Evolutionary conservation across 2,113 vertebrate species (phyloP).

Genomic region (Sylvilagus bachmani): DNA sequence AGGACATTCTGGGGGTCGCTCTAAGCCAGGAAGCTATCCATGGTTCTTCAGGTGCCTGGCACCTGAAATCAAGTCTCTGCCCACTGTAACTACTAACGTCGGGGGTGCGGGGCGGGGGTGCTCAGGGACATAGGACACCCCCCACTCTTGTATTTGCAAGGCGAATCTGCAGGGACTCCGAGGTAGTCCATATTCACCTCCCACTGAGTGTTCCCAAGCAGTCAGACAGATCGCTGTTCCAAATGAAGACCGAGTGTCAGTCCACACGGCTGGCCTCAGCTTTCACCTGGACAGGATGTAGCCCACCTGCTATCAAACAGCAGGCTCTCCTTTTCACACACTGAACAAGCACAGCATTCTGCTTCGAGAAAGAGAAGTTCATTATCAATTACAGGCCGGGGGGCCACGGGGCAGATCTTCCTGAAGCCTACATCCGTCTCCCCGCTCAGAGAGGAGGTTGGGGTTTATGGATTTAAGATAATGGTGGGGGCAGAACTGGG

Average conservation of each 20-base stretch:
- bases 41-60: not conserved
- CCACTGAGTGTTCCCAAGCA: not conserved
- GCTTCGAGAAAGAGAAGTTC: no score
- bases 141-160: not conserved
- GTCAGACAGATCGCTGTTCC: not conserved
- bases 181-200: not conserved
- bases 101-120: not conserved
- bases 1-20: not conserved
- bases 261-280: not conserved
- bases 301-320: not conserved
- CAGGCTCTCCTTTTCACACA: no score
- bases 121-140: not conserved
- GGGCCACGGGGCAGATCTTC: no score
- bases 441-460: no score
- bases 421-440: no score
- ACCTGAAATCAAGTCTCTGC: accelerated
- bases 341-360: no score
- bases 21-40: no score
- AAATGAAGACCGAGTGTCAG: not conserved
- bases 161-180: not conserved
- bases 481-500: no score
- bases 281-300: not conserved
- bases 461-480: no score
- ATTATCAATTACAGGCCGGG: no score
- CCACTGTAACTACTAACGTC: no score